Conservation (phyloP, 2,888 invertebrate species). For the Plusia festucae region DNA sequence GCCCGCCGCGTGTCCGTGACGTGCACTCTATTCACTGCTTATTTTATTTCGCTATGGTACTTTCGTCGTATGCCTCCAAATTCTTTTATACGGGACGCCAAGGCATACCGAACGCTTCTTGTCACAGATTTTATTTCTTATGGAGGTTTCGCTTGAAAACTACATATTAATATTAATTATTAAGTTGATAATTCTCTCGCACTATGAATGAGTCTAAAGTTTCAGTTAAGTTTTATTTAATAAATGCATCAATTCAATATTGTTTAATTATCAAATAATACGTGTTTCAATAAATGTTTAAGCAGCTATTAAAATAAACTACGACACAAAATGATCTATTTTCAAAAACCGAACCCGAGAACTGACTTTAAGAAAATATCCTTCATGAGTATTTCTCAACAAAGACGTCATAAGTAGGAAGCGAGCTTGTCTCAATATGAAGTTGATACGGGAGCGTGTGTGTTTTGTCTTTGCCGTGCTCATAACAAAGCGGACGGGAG, state of each 20-base stretch:
- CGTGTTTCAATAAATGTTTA: background rate
- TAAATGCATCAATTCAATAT: too few relatives aligned
- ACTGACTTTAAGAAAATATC: constrained; percentile 33
- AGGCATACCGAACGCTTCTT: constrained; percentile 20
- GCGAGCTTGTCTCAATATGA: constrained; percentile 66
- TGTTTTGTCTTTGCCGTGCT: constrained; percentile 71
- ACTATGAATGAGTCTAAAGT: too few relatives aligned
- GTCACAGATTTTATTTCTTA: constrained; percentile 26
- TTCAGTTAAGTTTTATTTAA: too few relatives aligned
- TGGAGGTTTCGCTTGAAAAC: background rate
- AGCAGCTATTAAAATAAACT: background rate
- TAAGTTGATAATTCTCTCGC: background rate
- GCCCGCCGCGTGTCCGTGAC: constrained; percentile 80
- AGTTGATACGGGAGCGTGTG: constrained; percentile 66
- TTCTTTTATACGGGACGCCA: constrained; percentile 61
- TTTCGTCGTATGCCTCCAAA: constrained; percentile 66
- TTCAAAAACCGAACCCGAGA: constrained; percentile 1
- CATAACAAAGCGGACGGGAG: constrained; percentile 79
- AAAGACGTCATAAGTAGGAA: constrained; percentile 61
- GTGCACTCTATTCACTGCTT: constrained; percentile 77
- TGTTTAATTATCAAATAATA: too few relatives aligned
- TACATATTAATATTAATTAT: too few relatives aligned
- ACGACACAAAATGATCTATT: background rate
- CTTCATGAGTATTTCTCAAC: constrained; percentile 49
- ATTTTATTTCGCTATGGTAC: constrained; percentile 79